Conservation (phyloP, 2,888 invertebrate species). For the Scrobipalpa costella region DNA sequence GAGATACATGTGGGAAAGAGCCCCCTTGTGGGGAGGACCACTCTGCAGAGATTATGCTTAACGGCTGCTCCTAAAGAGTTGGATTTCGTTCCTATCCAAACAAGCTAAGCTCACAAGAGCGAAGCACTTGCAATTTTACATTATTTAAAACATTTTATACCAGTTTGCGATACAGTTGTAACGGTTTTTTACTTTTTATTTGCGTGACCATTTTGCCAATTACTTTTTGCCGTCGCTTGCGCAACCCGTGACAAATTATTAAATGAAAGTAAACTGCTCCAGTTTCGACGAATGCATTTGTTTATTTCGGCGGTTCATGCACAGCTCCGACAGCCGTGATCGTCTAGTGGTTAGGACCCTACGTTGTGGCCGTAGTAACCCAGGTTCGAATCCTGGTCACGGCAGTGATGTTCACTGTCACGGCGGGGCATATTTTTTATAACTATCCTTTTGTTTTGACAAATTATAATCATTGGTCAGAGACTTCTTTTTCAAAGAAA, state of each 20-base stretch:
- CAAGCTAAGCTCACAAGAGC: no score
- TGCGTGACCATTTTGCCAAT: conserved; percentile 8
- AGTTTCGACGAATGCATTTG: conserved; percentile 21
- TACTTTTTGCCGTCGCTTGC: conserved; percentile 19
- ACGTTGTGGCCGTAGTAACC: conserved; percentile 85
- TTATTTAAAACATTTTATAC: not conserved
- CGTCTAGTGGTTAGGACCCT: conserved; percentile 88
- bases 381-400: conserved; percentile 79
- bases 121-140: no score
- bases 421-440: conserved; percentile 37
- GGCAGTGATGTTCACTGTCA: conserved; percentile 31
- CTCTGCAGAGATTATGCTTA: no score
- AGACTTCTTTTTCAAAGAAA: no score
- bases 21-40: no score
- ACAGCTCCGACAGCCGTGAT: conserved; percentile 81
- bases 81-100: no score
- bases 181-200: not conserved
- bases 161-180: not conserved
- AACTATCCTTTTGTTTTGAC: not conserved
- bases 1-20: no score
- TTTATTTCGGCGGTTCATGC: conserved; percentile 17
- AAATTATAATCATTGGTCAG: no score
- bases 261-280: conserved; percentile 35
- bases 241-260: conserved; percentile 15
- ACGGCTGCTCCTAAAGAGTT: no score